Evolutionary conservation across 2,113 vertebrate species (phyloP), one percentile per base, ranked within the genome.

Genomic region (Erythrolamprus reginae): DNA sequence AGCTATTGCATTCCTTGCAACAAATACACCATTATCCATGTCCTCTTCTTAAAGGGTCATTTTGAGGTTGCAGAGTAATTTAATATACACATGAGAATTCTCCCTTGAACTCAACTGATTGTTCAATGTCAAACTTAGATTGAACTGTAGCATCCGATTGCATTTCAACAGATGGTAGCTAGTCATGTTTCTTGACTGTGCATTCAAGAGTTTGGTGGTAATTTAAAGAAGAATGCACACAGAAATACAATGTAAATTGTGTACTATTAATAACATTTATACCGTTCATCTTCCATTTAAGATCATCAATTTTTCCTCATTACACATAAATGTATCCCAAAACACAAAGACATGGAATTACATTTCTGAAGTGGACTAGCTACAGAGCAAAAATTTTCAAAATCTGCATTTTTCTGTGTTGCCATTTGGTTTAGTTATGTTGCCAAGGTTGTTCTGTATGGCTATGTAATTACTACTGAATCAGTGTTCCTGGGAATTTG

Each of bases 1-100:
- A 94, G 89, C 90, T 93, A 94, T 90, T 55, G 82, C 92, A 92
- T 92, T 95, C 47, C 61, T 95, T 70, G 82, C 92, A 92, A 94
- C 95, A 96, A 96, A 93, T 93, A 93, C 92, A 91, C 92, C 92
- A 94, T 96, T 97, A 95, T 92, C 88, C 89, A 95, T 96, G 94
- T 96, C 94, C 94, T 92, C 90, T 95, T 85, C 89, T 87, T 92
- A 90, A 96, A 95, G 94, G 96, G 95, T 97, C 95, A 97, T 1
- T 21, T 89, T 94, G 89, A 91, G 96, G 96, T 95, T 97, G 95
- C 89, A 82, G 89, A 45, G 97, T 93, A 96, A 97, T 93, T 88
- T 87, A 95, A 97, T 96, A 96, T 82, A 94, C 92, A 1, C 96
- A 33, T 65, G 96, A 95, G 96, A 95, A 93, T 92, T 95, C 33